phyloP scores from a whole-genome alignment of 2,113 vertebrate species.

The Myxocyprinus asiaticus region DNA sequence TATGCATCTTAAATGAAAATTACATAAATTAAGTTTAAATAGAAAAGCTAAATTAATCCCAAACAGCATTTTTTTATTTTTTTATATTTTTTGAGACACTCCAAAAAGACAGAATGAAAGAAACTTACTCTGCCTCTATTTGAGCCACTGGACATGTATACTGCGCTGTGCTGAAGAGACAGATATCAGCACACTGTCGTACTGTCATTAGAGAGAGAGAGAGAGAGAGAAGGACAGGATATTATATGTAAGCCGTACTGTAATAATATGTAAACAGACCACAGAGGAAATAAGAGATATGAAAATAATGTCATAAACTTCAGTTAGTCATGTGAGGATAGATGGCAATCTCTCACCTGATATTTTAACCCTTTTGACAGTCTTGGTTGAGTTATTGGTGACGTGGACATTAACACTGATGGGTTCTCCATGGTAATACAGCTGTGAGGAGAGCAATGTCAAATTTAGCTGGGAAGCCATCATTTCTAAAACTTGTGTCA shows the following conservation, averaged over 20 bases:
- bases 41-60: too few relatives aligned
- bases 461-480: too few relatives aligned
- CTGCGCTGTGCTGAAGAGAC: slow-evolving; percentile 92
- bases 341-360: slow-evolving; percentile 71
- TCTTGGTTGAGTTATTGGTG: slow-evolving; percentile 93
- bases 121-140: slow-evolving; percentile 84
- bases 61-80: too few relatives aligned
- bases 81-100: too few relatives aligned
- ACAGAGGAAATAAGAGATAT: neutral
- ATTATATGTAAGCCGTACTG: too few relatives aligned
- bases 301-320: neutral
- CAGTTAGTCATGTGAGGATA: neutral
- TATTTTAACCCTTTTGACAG: slow-evolving; percentile 87
- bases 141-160: slow-evolving; percentile 93
- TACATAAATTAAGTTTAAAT: too few relatives aligned
- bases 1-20: too few relatives aligned
- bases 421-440: slow-evolving; percentile 86
- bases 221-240: slow-evolving; percentile 17
- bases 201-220: slow-evolving; percentile 63
- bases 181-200: slow-evolving; percentile 92
- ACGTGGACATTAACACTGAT: slow-evolving; percentile 90
- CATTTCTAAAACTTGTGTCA: too few relatives aligned
- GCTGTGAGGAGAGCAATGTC: slow-evolving; percentile 62
- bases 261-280: neutral
- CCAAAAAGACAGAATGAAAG: neutral